These are phyloP conservation scores for Troides oblongomaculatus DNA, from an alignment of 2,888 invertebrate species.

Conservation along the genomic window DNA sequence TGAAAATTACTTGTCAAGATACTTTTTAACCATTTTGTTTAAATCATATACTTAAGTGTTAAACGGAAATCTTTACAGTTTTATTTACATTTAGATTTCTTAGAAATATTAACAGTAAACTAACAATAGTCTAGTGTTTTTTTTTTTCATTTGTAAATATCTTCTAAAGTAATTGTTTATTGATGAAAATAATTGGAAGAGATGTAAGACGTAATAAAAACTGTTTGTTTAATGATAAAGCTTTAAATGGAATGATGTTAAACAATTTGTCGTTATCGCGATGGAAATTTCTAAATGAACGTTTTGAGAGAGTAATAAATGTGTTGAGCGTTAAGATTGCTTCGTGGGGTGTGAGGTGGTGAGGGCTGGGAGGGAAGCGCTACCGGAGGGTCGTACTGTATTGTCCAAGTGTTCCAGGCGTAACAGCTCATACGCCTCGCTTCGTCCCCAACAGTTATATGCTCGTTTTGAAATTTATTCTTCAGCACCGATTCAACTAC, in stretches of 20 bases:
- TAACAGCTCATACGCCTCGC: constrained; percentile 62
- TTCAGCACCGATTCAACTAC: constrained; percentile 12
- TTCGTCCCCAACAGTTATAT: constrained; percentile 52
- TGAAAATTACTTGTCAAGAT: too few species aligned
- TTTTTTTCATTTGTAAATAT: too few species aligned
- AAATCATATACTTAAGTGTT: too few species aligned
- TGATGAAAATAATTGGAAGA: too few species aligned
- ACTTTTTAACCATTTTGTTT: too few species aligned
- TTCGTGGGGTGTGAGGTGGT: constrained; percentile 37
- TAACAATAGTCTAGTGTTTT: too few species aligned
- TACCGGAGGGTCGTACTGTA: constrained; percentile 44
- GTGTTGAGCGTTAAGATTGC: constrained; percentile 47
- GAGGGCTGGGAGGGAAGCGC: constrained; percentile 32
- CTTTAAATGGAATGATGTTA: constrained; percentile 15
- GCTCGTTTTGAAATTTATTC: constrained; percentile 33
- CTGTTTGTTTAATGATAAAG: neutral
- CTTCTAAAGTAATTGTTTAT: too few species aligned
- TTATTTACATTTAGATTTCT: too few species aligned
- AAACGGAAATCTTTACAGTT: too few species aligned
- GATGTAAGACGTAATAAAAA: neutral
- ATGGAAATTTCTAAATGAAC: constrained; percentile 37
- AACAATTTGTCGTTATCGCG: constrained; percentile 25
- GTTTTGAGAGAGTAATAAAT: constrained; percentile 50
- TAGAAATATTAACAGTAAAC: too few species aligned
- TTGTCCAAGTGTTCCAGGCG: constrained; percentile 65